Evolutionary conservation across 64 coral and sea anemone genomes (phyloP).

Genomic region (Catalaphyllia jardinei): DNA sequence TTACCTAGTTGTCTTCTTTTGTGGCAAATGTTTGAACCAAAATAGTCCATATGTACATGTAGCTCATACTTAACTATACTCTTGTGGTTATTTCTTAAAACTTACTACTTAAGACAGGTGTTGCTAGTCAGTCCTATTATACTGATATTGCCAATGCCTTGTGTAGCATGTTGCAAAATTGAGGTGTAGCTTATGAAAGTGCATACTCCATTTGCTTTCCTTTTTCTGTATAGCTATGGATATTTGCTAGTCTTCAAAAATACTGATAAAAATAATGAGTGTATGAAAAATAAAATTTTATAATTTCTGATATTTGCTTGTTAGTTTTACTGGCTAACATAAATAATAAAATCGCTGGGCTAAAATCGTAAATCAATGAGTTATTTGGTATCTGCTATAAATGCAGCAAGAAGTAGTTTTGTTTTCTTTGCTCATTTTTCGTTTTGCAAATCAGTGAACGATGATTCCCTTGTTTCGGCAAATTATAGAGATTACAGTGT

Average conservation of each 20-base stretch:
- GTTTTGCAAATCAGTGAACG: neutral
- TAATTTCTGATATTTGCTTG: neutral
- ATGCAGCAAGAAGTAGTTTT: neutral
- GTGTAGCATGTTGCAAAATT: no score
- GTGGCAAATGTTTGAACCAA: no score
- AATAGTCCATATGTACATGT: no score
- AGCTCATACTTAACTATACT: no score
- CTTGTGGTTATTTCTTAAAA: no score
- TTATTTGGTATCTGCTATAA: neutral
- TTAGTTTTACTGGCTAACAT: neutral
- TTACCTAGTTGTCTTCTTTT: no score
- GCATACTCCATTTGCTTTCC: neutral
- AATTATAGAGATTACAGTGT: conserved; percentile 18
- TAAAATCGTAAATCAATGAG: neutral
- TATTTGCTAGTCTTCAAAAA: neutral
- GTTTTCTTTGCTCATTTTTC: neutral
- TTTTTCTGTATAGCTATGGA: neutral
- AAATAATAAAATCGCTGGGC: neutral
- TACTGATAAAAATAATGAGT: neutral
- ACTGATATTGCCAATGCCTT: no score
- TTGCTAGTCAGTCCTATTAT: no score
- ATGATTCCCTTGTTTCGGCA: neutral
- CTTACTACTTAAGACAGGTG: no score
- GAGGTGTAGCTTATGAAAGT: neutral
- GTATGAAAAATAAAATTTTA: neutral